Conservation (phyloP, 2,113 vertebrate genomes). For the Mixornis gularis region DNA sequence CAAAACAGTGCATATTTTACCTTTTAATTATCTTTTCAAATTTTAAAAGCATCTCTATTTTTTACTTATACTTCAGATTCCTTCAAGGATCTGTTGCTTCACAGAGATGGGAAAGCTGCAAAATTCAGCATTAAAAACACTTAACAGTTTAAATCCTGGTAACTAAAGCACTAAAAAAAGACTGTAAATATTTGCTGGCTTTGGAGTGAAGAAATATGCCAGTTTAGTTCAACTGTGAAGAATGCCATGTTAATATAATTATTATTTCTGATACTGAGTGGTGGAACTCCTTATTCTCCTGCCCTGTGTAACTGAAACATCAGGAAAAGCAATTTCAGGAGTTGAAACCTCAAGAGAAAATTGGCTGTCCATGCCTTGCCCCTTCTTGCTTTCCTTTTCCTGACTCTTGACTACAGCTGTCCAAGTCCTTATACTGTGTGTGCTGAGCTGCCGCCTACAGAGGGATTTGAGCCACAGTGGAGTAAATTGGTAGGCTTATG, state of each 20-base stretch:
- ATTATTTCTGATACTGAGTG: neutral
- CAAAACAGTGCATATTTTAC: neutral
- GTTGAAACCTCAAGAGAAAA: neutral
- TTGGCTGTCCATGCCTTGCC: neutral
- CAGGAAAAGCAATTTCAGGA: neutral
- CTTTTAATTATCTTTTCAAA: neutral
- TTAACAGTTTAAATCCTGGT: neutral
- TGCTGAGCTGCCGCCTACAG: accelerated
- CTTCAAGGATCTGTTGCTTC: neutral
- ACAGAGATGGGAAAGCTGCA: neutral
- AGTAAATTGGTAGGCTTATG: neutral
- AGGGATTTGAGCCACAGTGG: neutral
- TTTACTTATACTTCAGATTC: neutral
- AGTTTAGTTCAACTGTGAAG: neutral
- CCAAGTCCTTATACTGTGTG: neutral
- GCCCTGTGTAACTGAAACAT: neutral
- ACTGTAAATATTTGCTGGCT: neutral
- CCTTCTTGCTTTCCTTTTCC: neutral
- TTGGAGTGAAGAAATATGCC: neutral
- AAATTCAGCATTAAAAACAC: neutral
- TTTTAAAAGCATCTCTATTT: neutral
- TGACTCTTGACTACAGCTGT: neutral
- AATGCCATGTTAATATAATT: neutral
- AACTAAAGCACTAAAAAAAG: neutral
- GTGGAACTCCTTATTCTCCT: neutral